phyloP scores from a whole-genome alignment of 2,113 vertebrate genomes.

The Chaetura pelagica region DNA sequence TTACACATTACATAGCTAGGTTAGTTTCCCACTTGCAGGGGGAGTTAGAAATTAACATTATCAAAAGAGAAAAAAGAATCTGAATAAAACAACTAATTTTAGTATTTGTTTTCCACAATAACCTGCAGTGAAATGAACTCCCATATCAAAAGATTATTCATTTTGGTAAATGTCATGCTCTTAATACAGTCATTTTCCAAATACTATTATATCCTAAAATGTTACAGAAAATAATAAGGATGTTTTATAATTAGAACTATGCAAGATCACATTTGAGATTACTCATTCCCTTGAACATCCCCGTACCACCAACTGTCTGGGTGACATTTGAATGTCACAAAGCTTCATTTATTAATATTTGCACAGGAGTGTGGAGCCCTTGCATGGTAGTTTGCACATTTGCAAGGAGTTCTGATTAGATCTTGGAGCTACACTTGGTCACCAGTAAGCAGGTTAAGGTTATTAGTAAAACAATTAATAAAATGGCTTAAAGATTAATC shows the following conservation, averaged over 20 bases:
- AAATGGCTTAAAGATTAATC: not conserved
- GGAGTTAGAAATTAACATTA: not conserved
- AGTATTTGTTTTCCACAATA: not conserved
- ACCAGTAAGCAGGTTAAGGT: not conserved
- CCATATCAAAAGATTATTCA: slow-evolving; percentile 19
- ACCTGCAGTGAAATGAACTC: not conserved
- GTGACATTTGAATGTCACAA: slow-evolving; percentile 38
- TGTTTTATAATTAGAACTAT: slow-evolving; percentile 31
- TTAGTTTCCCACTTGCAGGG: not conserved
- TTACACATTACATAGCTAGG: not conserved
- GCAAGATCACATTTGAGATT: not conserved
- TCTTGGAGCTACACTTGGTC: not conserved
- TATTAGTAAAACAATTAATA: not conserved
- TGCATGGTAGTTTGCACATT: not conserved
- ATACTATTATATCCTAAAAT: slow-evolving; percentile 13
- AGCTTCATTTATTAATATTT: slow-evolving; percentile 29
- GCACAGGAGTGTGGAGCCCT: not conserved
- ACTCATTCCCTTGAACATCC: not conserved
- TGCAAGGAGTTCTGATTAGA: not conserved
- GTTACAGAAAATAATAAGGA: slow-evolving; percentile 31
- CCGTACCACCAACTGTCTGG: not conserved
- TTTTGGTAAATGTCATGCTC: slow-evolving; percentile 22
- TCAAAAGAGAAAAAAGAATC: not conserved
- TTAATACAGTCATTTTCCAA: slow-evolving; percentile 8
- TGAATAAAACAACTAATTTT: not conserved